Base-by-base conservation (phyloP, 2,888 invertebrate genomes). In the Lepetodrilus schrolli region DNA sequence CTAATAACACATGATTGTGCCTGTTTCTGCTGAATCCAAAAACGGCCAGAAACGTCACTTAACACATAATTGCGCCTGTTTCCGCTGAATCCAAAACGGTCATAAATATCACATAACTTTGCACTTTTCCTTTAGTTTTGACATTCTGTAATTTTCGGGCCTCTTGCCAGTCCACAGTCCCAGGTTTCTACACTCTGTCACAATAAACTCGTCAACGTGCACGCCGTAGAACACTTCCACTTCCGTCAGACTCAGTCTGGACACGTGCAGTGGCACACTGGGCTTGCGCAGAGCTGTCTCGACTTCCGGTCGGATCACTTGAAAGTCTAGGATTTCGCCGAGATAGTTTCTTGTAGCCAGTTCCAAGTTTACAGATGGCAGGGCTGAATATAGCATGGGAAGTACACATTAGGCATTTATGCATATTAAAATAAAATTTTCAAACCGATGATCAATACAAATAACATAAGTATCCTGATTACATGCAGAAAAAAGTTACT, bases 311-410 rank as follows among this genome's bases (percentile, higher is more conserved):
- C 83, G 78, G 20, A 89, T 73, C 21, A 76, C 26, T 0, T 82
- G 66, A 78, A 83, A 83, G 74, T 87, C 86, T 7, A 89, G 78
- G 7, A 86, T 84, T 13, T 83, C 87, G 0, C 88, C 89, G 43
- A 90, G 83, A 78, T 90, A 89, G 78, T 89, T 87, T 66, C 86
- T 80, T 4, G 89, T 89, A 0, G 86, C 88, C 13, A 90, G 82
- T 47, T 89, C 89, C 47, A 89, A 77, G 73, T 85, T 86, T 21
- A 88, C 84, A n/a, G 83, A 82, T 1, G 90, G 89, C 36, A 89
- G 75, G 2, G 87, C 90, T 90, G 83, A 2, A 43, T n/a, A n/a
- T 43, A 17, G 34, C 17, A 58, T 26, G 34, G 8, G 34, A 30
- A 17, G 30, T 30, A 7, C 5, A 4, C 0, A 17, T 58, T 13